Base-by-base conservation (phyloP, 2,797 vertebrate genomes). In the Steatocranus sp. region DNA sequence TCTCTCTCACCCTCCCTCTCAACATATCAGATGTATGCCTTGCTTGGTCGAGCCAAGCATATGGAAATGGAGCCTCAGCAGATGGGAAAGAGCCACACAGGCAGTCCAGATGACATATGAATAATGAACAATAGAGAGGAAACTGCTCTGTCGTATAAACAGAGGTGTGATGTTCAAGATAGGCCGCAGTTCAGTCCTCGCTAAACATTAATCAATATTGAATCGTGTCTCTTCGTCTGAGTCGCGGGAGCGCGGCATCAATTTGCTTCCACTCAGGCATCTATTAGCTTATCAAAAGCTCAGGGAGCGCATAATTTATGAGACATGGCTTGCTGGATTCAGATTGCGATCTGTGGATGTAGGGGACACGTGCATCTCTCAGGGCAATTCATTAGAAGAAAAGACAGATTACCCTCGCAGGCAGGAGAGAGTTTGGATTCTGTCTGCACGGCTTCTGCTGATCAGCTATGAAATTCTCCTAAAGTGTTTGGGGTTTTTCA, bases 101-200 rank as follows among this genome's bases (percentile, higher is more conserved):
- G 90, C 89, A 36, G 80, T 83, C 82, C 89, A 92, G 88, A 92
- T 92, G 92, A 93, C 91, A 92, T 83, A 91, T 94, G 92, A 94
- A 93, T 93, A 93, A 93, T 92, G 90, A 93, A 93, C 89, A 93
- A 93, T 89, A 18, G 90, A 89, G 90, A 89, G 86, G 89, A 88
- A 94, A 89, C 83, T 58, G 90, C 85, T 90, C 88, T 49, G 88
- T 93, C 81, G 87, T 86, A 81, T 83, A 91, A 90, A 89, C 88
- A 84, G 87, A 88, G 88, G 87, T 90, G 91, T 78, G 86, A 94
- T 89, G 91, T 74, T 86, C 43, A 18, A 82, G 90, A 92, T 88
- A 78, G 84, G 86, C 80, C 75, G n/a, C 61, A 41, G 56, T 76
- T 87, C 85, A 81, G 85, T 46, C 81, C 43, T 56, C 8, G 20